A percentile compares a stretch with the other conserved stretches of the same genome.
phyloP scores from a whole-genome alignment of 2,888 invertebrate genomes.

The Marasmarcha lunaedactyla region DNA sequence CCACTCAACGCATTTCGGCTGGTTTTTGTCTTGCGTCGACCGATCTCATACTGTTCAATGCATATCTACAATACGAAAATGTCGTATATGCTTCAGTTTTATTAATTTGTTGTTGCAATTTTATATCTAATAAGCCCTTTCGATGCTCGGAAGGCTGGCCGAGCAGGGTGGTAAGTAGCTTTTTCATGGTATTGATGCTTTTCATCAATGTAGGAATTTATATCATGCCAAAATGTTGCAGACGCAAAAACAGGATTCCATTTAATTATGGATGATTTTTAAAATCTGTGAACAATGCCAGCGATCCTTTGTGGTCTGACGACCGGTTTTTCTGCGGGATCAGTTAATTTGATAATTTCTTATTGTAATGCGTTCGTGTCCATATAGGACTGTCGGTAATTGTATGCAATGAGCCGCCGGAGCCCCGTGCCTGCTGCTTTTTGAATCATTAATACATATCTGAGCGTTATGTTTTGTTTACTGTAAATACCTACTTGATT shows the following conservation, averaged over 20 bases:
- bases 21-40: constrained; percentile 37
- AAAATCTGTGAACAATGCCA: constrained; percentile 69
- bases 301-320: constrained; percentile 47
- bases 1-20: constrained; percentile 33
- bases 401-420: not conserved
- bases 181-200: constrained; percentile 21
- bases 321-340: constrained; percentile 42
- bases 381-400: constrained; percentile 18
- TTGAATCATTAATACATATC: too few relatives aligned
- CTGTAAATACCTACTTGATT: too few relatives aligned
- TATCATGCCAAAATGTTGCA: constrained; percentile 49
- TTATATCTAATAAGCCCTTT: constrained; percentile 29
- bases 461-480: too few relatives aligned
- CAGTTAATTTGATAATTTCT: constrained; percentile 65
- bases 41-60: constrained; percentile 39
- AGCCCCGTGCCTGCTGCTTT: too few relatives aligned
- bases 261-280: constrained; percentile 68
- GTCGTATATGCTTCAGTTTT: constrained; percentile 17
- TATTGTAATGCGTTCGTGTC: constrained; percentile 36
- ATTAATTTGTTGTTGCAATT: constrained; percentile 34
- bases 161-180: constrained; percentile 54
- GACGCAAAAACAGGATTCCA: constrained; percentile 58
- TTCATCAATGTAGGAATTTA: constrained; percentile 48
- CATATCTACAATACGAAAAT: constrained; percentile 26
- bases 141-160: constrained; percentile 30